phyloP scores from a whole-genome alignment of 2,797 vertebrate species.

The Tarsius wallacei region DNA sequence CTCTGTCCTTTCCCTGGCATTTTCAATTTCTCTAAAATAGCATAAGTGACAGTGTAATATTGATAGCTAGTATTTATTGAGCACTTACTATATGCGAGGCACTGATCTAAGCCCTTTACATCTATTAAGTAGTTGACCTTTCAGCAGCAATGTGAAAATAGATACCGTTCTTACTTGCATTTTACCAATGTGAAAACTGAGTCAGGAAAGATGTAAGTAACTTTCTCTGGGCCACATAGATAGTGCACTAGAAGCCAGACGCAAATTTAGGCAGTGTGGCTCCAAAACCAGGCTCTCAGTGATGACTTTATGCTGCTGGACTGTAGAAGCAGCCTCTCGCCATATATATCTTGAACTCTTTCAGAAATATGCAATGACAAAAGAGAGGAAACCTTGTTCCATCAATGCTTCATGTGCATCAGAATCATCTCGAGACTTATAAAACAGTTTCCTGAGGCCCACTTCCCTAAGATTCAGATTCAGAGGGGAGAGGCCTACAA shows the following conservation, averaged over 20 bases:
- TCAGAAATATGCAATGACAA: neutral
- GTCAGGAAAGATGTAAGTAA: neutral
- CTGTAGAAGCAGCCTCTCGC: neutral
- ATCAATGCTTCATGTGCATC: neutral
- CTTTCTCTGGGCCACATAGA: neutral
- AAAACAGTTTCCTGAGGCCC: neutral
- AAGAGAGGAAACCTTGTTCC: neutral
- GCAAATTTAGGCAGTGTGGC: neutral
- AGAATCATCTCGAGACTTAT: neutral
- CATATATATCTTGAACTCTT: neutral
- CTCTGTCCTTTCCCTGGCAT: neutral
- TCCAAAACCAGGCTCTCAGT: neutral
- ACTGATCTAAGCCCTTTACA: neutral
- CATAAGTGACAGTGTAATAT: neutral
- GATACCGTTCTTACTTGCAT: neutral
- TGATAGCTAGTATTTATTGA: neutral
- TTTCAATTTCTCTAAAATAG: constrained; percentile 45
- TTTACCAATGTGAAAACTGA: constrained; percentile 18
- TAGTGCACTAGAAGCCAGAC: neutral
- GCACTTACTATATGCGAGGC: neutral
- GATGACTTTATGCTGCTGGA: neutral
- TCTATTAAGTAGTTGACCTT: neutral
- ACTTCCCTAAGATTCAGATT: neutral
- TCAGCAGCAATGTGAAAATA: neutral
- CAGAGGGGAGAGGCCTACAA: neutral